These are phyloP conservation scores for Anarhynchus alexandrinus DNA, from an alignment of 2,113 vertebrate species.

Conservation along the genomic window DNA sequence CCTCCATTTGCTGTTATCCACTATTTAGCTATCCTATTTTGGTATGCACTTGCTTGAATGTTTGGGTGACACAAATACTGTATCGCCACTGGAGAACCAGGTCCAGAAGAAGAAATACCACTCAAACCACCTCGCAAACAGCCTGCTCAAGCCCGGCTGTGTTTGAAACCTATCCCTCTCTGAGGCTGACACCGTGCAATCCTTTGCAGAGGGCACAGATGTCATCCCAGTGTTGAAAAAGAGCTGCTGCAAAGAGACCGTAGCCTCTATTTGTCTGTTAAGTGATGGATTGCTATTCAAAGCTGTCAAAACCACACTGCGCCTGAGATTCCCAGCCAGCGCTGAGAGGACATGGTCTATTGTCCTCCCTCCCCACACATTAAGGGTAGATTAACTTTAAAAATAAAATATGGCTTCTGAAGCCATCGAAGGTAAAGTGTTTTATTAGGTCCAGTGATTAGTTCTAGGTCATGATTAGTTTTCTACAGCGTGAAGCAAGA, in stretches of 20 bases:
- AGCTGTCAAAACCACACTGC: background rate
- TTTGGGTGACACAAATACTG: background rate
- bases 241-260: background rate
- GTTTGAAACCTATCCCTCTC: background rate
- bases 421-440: background rate
- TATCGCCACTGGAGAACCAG: background rate
- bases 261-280: background rate
- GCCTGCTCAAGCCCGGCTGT: background rate
- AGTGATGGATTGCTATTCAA: conserved; percentile 26
- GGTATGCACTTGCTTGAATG: background rate
- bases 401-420: conserved; percentile 19
- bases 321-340: background rate
- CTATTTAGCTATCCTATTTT: background rate
- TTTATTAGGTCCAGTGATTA: background rate
- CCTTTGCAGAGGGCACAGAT: conserved; percentile 6
- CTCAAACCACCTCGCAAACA: background rate
- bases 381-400: background rate
- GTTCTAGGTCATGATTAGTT: background rate
- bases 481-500: background rate
- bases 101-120: background rate
- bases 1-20: background rate
- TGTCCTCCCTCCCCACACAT: background rate
- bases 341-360: background rate
- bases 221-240: background rate
- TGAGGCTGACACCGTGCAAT: background rate